phyloP scores from a whole-genome alignment of 2,888 invertebrate species.

The Phalera bucephala region DNA sequence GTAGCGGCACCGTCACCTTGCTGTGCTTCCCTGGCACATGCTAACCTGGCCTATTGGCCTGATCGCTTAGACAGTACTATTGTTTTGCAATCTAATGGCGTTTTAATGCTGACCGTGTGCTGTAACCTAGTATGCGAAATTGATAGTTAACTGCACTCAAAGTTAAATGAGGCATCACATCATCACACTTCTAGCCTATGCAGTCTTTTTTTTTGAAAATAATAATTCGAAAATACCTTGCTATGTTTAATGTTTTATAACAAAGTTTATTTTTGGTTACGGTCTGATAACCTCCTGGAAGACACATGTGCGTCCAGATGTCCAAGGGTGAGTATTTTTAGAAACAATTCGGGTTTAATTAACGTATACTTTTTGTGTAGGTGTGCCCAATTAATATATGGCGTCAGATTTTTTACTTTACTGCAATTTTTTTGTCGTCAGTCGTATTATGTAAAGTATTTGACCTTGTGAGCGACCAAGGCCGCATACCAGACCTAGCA shows the following conservation, averaged over 20 bases:
- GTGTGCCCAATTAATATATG: constrained; percentile 8
- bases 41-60: constrained; percentile 46
- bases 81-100: constrained; percentile 21
- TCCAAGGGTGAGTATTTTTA: constrained; percentile 11
- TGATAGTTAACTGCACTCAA: constrained; percentile 1
- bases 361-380: neutral
- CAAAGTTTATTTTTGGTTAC: constrained; percentile 11
- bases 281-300: constrained; percentile 7
- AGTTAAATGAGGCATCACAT: neutral
- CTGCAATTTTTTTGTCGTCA: constrained; percentile 18
- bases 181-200: too few relatives aligned
- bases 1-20: constrained; percentile 10
- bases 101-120: constrained; percentile 24
- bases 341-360: constrained; percentile 6
- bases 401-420: constrained; percentile 3
- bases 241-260: too few relatives aligned
- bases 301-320: constrained; percentile 20
- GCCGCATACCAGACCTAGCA: constrained; percentile 6
- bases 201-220: too few relatives aligned
- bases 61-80: constrained; percentile 20
- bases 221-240: too few relatives aligned
- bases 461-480: constrained; percentile 18
- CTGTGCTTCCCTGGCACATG: constrained; percentile 22
- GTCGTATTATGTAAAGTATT: constrained; percentile 10
- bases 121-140: constrained; percentile 19